phyloP scores from a whole-genome alignment of 2,888 invertebrate genomes.

The Bugula neritina region DNA sequence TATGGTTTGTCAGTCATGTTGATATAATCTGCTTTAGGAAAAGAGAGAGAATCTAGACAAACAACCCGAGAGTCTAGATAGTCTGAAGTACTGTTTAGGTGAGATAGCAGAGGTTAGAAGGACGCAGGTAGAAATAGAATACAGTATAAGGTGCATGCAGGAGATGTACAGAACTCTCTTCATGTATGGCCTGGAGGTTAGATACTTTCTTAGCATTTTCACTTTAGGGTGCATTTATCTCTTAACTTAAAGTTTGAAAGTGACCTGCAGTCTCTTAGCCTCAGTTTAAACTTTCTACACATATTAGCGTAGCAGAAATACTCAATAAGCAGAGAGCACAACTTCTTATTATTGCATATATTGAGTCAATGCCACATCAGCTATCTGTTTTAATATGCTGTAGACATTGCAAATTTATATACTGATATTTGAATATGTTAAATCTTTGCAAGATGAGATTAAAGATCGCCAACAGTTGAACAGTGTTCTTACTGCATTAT shows the following conservation, averaged over 20 bases:
- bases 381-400: no score
- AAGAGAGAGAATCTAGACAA: constrained; percentile 4
- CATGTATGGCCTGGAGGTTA: constrained; percentile 27
- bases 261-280: not conserved
- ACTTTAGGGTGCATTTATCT: not conserved
- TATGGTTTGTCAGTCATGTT: no score
- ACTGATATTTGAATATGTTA: no score
- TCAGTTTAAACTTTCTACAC: not conserved
- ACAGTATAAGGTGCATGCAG: constrained; percentile 23
- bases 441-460: no score
- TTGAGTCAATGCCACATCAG: no score
- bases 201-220: not conserved
- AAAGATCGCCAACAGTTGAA: no score
- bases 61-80: constrained; percentile 29
- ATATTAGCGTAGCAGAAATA: not conserved
- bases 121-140: constrained; percentile 27
- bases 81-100: constrained; percentile 29
- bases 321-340: not conserved
- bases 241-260: not conserved
- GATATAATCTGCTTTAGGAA: not conserved
- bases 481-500: no score
- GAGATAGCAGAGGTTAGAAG: constrained; percentile 29
- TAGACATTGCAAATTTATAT: no score
- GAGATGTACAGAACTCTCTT: constrained; percentile 29
- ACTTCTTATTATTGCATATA: not conserved